Base-by-base conservation (phyloP, 2,113 vertebrate species). In the Saccopteryx bilineata region DNA sequence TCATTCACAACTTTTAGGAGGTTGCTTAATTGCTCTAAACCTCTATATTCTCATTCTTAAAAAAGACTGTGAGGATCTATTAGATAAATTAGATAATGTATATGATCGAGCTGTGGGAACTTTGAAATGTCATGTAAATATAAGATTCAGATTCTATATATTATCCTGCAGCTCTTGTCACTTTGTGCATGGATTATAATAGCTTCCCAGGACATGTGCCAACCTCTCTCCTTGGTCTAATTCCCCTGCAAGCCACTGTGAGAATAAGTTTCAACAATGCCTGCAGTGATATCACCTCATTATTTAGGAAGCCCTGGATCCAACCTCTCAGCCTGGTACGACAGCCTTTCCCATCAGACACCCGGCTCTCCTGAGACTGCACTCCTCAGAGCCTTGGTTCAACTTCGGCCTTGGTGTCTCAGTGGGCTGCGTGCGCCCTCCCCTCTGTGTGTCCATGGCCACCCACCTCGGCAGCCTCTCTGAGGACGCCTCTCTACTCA, bases 371-470 rank as follows among this genome's bases (percentile, higher is more conserved):
- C 90, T 18, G 9, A 63, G 10, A 10, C 26, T 6, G 18, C 24
- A 61, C 28, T 5, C 18, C 63, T 84, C 58, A 4, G 24, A 9
- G 10, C 13, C 24, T 33, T 46, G 48, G 83, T 89, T 48, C 65
- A 18, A 19, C 52, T 15, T 2, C 18, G 5, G 46, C 18, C 65
- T 52, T 9, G 46, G 33, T 31, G 48, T 72, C 65, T 15, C 48
- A 3, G 14, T 5, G 26, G 68, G 61, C 14, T 9, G 26, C 0
- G 2, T 1, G 26, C 5, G 1, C 48, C n/a, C 28, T 58, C 26
- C 31, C 52, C 75, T 54, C 19, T 7, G 12, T 21, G 17, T 0
- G 12, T n/a, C 24, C 39, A 10, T 0, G 52, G 19, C 71, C 31
- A 75, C 13, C 2, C 26, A 23, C 21, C 48, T 2, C 1, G 1